phyloP scores from a whole-genome alignment of 2,888 invertebrate species.

The Malacosoma neustria region DNA sequence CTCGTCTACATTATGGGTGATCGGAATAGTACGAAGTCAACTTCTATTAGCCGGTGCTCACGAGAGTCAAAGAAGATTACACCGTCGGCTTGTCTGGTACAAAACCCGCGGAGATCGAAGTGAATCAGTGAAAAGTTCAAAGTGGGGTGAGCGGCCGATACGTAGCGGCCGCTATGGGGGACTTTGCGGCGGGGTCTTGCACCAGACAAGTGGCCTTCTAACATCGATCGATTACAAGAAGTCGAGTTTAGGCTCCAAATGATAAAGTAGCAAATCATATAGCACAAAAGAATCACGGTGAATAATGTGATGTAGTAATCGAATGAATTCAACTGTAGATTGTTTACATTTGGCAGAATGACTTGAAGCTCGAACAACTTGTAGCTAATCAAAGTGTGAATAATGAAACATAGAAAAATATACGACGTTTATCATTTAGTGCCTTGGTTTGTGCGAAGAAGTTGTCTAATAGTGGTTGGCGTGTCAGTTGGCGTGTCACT shows the following conservation, averaged over 20 bases:
- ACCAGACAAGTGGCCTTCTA: slow-evolving; percentile 43
- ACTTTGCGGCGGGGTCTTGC: slow-evolving; percentile 18
- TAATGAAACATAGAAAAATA: slow-evolving; percentile 26
- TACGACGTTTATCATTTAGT: slow-evolving; percentile 71
- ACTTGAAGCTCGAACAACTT: slow-evolving; percentile 1
- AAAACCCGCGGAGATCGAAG: slow-evolving; percentile 4
- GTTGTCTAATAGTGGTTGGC: slow-evolving; percentile 43
- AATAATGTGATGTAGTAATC: slow-evolving; percentile 33
- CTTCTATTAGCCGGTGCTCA: slow-evolving; percentile 40
- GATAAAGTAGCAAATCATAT: slow-evolving; percentile 61
- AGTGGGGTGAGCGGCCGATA: slow-evolving; percentile 10
- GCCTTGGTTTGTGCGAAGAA: slow-evolving; percentile 59
- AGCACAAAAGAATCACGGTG: slow-evolving; percentile 25
- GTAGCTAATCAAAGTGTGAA: slow-evolving; percentile 19
- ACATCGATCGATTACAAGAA: slow-evolving; percentile 54
- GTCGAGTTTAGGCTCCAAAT: slow-evolving; percentile 61
- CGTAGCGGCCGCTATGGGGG: slow-evolving; percentile 10
- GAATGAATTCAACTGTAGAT: slow-evolving; percentile 2
- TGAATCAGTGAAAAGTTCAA: neutral
- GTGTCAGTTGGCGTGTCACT: slow-evolving; percentile 39
- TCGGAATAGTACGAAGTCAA: slow-evolving; percentile 40
- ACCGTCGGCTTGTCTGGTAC: slow-evolving; percentile 32
- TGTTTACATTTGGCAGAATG: neutral
- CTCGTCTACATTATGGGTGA: slow-evolving; percentile 60
- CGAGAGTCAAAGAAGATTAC: slow-evolving; percentile 28